Base-by-base conservation (phyloP, 2,797 vertebrate species). In the Neosalanx taihuensis region DNA sequence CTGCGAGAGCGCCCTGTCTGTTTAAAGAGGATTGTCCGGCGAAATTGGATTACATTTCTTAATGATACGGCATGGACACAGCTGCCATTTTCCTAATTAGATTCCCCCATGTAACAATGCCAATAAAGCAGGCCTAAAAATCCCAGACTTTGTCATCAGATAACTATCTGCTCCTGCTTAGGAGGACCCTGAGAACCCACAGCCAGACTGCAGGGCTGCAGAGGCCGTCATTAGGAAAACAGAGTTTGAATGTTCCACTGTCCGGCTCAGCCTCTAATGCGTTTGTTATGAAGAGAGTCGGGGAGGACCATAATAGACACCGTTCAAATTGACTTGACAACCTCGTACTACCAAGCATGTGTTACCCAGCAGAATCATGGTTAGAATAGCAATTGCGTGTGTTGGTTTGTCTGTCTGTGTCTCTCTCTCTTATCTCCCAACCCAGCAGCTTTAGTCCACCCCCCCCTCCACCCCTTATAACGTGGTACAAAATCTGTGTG, bases 31-130 rank as follows among this genome's bases (percentile, higher is more conserved):
- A 88, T 87, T 87, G 85, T 85, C 86, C 82, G 69, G 61, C 87
- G 76, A 89, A 91, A 92, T 86, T 89, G 83, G 86, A 91, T 92
- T 92, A 91, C 74, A 84, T 86, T 84, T 84, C 76, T 85, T 88
- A 89, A 90, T 87, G 81, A 90, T 86, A 88, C 79, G 79, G 75
- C 85, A 89, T 83, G 79, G 82, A 86, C 86, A 88, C 90, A 90
- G 90, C 89, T 89, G 89, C 83, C 85, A 82, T 89, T 89, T 86
- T 84, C 84, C 84, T 90, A 91, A 92, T 91, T 90, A 81, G 78
- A 90, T 92, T 89, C 74, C 68, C 72, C 83, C 78, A 70, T 81
- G 75, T 86, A 89, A 91, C 84, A 89, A 86, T 85, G 81, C 76
- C 83, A 87, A 86, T 87, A 84, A 89, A 88, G 79, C 80, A 66